phyloP scores from a whole-genome alignment of 64 coral and sea anemone genomes.

The Dendronephthya gigantea region DNA sequence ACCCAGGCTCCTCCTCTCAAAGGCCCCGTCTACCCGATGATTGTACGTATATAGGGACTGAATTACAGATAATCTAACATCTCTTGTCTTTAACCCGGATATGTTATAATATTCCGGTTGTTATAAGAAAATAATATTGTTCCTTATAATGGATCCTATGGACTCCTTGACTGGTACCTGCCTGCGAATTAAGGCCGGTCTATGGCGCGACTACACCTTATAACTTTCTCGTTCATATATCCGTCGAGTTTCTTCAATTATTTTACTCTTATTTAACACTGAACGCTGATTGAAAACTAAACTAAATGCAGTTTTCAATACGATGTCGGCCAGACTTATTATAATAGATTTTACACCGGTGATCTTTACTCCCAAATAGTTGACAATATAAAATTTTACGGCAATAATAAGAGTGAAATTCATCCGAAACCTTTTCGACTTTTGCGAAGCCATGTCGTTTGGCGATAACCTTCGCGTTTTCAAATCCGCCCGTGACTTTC shows the following conservation, averaged over 20 bases:
- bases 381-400: background rate
- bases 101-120: too few relatives aligned
- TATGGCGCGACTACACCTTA: background rate
- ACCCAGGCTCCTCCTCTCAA: too few relatives aligned
- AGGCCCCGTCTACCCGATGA: too few relatives aligned
- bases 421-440: slow-evolving; percentile 51
- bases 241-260: background rate
- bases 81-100: too few relatives aligned
- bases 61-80: too few relatives aligned
- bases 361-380: background rate
- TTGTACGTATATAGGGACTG: too few relatives aligned
- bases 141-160: background rate
- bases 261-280: background rate
- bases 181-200: background rate
- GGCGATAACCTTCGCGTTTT: slow-evolving; percentile 65
- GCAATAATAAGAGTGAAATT: background rate
- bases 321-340: too few relatives aligned
- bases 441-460: slow-evolving; percentile 87
- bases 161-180: background rate
- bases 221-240: background rate
- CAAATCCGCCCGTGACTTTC: slow-evolving; percentile 62
- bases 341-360: background rate
- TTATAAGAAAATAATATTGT: background rate
- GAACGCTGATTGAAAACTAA: background rate
- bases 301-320: background rate